Evolutionary conservation across 2,797 vertebrate genomes (phyloP), one percentile per base, ranked within the genome.

Genomic region (Pelochelys cantorii): DNA sequence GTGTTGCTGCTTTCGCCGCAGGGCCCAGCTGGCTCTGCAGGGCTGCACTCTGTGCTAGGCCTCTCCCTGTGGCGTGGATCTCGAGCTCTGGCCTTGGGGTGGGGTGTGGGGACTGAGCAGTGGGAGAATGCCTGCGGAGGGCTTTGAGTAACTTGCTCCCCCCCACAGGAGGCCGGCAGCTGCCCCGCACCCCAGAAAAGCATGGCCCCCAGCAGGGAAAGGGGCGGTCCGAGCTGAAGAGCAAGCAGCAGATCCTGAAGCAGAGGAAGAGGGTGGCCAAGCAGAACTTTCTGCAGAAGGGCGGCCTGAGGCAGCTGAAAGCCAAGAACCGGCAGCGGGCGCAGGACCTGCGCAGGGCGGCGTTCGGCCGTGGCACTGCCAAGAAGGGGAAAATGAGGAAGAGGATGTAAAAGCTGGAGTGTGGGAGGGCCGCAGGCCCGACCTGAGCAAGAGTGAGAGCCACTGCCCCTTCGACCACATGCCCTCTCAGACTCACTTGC

Each of bases 361-460:
- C 99, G 4, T 99, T 99, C 0, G 99, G 99, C 34, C 98, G 99
- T 0, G 98, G 98, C 0, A 97, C 81, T 1, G 84, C 96, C 52
- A 99, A 98, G 96, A 99, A 99, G 97, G 99, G 99, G 95, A 99
- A 99, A 94, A 97, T 99, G 97, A 97, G 97, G 85, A 99, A 99
- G 95, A 98, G 90, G 95, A 88, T 98, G 98, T 99, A 96, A 98
- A 75, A 85, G 83, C 81, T 90, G 27, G 59, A 85, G 22, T 7
- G 25, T 3, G 52, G 20, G 17, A 4, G n/a, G n/a, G 11, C 18
- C 2, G 37, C 42, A 5, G 4, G 37, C 13, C 53, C 25, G 79
- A 14, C 15, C 83, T n/a, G 25, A 3, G 57, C 0, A 1, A 25
- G 42, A 52, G 52, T 8, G 7, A 4, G 2, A 77, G 42, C 42